A percentile compares a stretch with the other conserved stretches of the same genome.
Evolutionary conservation across 2,888 invertebrate genomes (phyloP).

Genomic region (Celastrina argiolus): DNA sequence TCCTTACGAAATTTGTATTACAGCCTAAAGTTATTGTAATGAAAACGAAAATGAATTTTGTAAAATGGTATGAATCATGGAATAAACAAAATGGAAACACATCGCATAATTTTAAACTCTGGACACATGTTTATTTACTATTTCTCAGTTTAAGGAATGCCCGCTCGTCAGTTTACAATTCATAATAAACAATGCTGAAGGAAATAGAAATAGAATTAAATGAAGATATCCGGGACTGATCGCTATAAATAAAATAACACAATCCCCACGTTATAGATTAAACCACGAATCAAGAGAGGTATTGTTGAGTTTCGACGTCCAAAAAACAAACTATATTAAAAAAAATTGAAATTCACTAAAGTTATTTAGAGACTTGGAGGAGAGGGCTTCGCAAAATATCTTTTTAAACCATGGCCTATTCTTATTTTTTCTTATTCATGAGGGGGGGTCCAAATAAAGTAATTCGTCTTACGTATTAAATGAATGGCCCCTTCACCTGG

Average conservation of each 20-base stretch:
- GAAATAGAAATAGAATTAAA: constrained; percentile 46
- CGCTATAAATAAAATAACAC: constrained; percentile 55
- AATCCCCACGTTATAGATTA: neutral
- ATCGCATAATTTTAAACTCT: constrained; percentile 18
- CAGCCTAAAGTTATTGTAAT: too few species aligned
- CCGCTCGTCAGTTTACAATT: constrained; percentile 23
- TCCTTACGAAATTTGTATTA: too few species aligned
- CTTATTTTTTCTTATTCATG: too few species aligned
- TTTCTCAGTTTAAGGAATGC: constrained; percentile 17
- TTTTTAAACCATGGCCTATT: too few species aligned
- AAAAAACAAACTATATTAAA: too few species aligned
- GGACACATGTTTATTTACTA: constrained; percentile 18
- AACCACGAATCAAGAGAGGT: neutral
- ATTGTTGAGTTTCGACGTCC: too few species aligned
- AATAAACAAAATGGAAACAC: constrained; percentile 27
- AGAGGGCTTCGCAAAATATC: too few species aligned
- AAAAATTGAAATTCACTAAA: too few species aligned
- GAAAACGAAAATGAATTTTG: constrained; percentile 4
- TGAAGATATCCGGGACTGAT: constrained; percentile 55
- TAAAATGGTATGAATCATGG: constrained; percentile 2
- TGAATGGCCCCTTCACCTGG: too few species aligned
- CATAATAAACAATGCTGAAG: constrained; percentile 30
- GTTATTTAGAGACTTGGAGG: too few species aligned
- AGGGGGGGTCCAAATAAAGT: too few species aligned
- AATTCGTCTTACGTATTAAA: too few species aligned